These are phyloP conservation scores for Sarcophaga variegata DNA, from an alignment of 2,888 invertebrate genomes.

Conservation along the genomic window DNA sequence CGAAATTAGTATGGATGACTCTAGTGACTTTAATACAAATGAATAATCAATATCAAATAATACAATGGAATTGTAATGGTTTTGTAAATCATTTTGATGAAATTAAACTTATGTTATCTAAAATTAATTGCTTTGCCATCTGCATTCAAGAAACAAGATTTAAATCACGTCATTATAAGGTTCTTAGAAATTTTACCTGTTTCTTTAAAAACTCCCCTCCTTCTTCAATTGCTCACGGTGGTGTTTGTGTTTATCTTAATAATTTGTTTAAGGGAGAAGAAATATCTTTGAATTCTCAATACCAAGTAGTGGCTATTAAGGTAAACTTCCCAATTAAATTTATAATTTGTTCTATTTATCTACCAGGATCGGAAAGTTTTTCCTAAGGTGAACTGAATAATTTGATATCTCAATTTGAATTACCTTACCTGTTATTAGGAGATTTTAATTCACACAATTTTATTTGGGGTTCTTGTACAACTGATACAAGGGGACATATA, in stretches of 20 bases:
- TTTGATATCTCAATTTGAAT: too few species aligned
- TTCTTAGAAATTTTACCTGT: slow-evolving; percentile 42
- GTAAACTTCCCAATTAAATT: not conserved
- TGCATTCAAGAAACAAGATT: slow-evolving; percentile 51
- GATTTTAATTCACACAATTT: not conserved
- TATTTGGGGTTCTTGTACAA: slow-evolving; percentile 29
- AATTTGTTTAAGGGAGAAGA: slow-evolving; percentile 15
- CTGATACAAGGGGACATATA: not conserved
- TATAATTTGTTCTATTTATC: slow-evolving; percentile 15
- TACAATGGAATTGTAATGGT: too few species aligned
- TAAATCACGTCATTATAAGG: slow-evolving; percentile 14
- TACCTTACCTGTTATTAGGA: too few species aligned
- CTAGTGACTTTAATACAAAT: not conserved
- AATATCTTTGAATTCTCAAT: slow-evolving; percentile 11
- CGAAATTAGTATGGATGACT: not conserved
- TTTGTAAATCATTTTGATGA: not conserved
- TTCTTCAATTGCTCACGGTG: not conserved
- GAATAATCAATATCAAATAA: not conserved
- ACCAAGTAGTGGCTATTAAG: slow-evolving; percentile 32
- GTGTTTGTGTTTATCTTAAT: not conserved
- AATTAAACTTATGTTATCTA: not conserved
- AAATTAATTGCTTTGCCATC: slow-evolving; percentile 41
- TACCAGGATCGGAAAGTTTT: not conserved
- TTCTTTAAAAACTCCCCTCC: slow-evolving; percentile 34
- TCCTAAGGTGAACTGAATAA: too few species aligned